Conservation (phyloP, 2,797 vertebrate genomes). For the Sebastes baramenuke region DNA sequence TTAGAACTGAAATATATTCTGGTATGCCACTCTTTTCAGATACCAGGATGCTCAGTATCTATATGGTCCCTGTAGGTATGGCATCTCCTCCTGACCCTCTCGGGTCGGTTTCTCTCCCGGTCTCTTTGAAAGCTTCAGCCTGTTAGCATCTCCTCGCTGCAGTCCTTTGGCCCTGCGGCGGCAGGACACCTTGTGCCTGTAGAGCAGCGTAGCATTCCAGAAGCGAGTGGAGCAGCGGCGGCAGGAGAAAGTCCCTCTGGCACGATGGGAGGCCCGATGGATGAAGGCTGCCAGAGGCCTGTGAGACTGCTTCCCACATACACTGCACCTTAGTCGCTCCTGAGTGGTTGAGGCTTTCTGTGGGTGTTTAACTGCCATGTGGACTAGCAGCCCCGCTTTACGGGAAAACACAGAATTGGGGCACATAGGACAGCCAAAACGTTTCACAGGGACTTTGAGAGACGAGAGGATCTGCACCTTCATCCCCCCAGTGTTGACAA, state of each 20-base stretch:
- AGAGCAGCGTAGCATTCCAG: slow-evolving; percentile 84
- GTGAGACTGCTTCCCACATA: slow-evolving; percentile 86
- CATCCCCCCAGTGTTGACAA: slow-evolving; percentile 79
- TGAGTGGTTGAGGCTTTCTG: slow-evolving; percentile 74
- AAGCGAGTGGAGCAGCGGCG: slow-evolving; percentile 82
- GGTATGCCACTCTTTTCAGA: slow-evolving; percentile 47
- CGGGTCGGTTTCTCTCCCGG: slow-evolving; percentile 70
- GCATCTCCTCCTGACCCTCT: slow-evolving; percentile 74
- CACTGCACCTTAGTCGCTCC: slow-evolving; percentile 81
- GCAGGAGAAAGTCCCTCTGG: slow-evolving; percentile 85
- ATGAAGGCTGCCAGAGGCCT: slow-evolving; percentile 82
- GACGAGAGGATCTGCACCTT: slow-evolving; percentile 82
- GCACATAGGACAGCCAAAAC: slow-evolving; percentile 84
- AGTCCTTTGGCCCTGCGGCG: slow-evolving; percentile 79
- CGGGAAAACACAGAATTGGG: slow-evolving; percentile 83
- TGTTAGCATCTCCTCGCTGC: slow-evolving; percentile 71
- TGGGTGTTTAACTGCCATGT: slow-evolving; percentile 85
- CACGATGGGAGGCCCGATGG: slow-evolving; percentile 83
- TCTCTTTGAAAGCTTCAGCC: slow-evolving; percentile 78
- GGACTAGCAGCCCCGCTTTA: slow-evolving; percentile 84
- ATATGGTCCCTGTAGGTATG: slow-evolving; percentile 78
- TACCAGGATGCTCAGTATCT: slow-evolving; percentile 76
- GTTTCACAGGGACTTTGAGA: slow-evolving; percentile 83
- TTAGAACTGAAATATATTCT: slow-evolving; percentile 60
- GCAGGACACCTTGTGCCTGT: slow-evolving; percentile 84